Base-by-base conservation (phyloP, 2,888 invertebrate genomes). In the Laspeyria flexula region DNA sequence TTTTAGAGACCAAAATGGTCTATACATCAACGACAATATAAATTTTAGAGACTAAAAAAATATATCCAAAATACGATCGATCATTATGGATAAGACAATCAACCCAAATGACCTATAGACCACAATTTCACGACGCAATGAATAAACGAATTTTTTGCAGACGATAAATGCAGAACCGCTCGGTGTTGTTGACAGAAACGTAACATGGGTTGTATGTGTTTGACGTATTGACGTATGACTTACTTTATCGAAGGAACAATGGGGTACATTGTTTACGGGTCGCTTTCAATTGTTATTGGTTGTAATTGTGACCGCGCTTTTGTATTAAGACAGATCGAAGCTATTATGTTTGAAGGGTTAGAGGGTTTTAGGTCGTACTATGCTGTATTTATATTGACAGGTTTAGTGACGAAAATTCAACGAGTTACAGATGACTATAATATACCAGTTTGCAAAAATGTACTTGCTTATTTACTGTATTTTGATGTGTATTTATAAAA, bases 161-260 rank as follows among this genome's bases (percentile, higher is more conserved):
- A 54, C 49, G 54, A 64, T 64, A 52, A 63, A 64, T 60, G 60
- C 60, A 64, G 35, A 55, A 42, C 21, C 39, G 27, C 3, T 35
- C n/a, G n/a, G 37, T 68, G 58, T 50, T 58, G 54, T 60, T 64
- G 68, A 60, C 69, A 68, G 65, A 33, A 44, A 6, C 41, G 48
- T 42, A 50, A 71, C 61, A 68, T 42, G 68, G 69, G 65, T 71
- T 34, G 39, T 46, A 37, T 64, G 65, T 55, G 37, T 55, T 57
- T 37, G 68, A 65, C 72, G 30, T 49, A 41, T 64, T 69, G 68
- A 69, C 59, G 50, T 59, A 69, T 61, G 61, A 59, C 57, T 67
- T 60, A 60, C 31, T 12, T 47, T 53, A 56, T 45, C 29, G 40
- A 46, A 53, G 51, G 55, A 55, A 71, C 68, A 71, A 69, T 54